These are phyloP conservation scores for Tamandua tetradactyla DNA, from an alignment of 2,797 vertebrate genomes.

Conservation along the genomic window DNA sequence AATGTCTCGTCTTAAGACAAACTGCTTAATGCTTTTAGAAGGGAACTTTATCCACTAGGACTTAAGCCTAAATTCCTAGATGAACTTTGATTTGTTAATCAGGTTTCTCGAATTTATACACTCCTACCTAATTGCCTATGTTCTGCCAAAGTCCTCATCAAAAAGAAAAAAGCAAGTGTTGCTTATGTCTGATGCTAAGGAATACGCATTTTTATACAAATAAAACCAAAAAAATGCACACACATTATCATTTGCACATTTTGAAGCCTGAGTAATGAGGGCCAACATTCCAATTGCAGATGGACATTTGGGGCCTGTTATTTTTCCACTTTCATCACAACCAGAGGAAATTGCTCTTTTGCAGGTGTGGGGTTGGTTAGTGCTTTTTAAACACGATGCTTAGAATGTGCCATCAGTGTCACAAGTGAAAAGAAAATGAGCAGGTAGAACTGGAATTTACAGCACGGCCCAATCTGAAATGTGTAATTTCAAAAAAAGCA, in stretches of 20 bases:
- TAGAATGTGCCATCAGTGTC: neutral
- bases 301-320: neutral
- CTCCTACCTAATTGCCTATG: neutral
- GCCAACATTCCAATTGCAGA: neutral
- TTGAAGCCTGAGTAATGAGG: neutral
- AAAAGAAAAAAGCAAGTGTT: constrained; percentile 9
- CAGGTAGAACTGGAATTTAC: neutral
- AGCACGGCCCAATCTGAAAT: neutral
- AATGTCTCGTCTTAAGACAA: constrained; percentile 44
- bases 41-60: neutral
- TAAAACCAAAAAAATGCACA: constrained; percentile 25
- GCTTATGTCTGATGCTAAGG: constrained; percentile 21
- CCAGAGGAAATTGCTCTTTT: neutral
- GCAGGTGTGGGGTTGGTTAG: neutral
- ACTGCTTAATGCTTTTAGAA: constrained; percentile 4
- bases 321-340: neutral
- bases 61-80: constrained; percentile 47
- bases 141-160: constrained; percentile 21
- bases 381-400: neutral
- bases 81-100: constrained; percentile 53
- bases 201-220: constrained; percentile 51
- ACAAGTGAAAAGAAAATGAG: neutral
- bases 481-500: neutral
- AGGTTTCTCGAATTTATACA: constrained; percentile 8
- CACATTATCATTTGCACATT: neutral